Percentiles rank a stretch among this genome's conserved stretches.
phyloP scores from a whole-genome alignment of 1,140 invertebrate genomes.

The Drosophila carrolli region DNA sequence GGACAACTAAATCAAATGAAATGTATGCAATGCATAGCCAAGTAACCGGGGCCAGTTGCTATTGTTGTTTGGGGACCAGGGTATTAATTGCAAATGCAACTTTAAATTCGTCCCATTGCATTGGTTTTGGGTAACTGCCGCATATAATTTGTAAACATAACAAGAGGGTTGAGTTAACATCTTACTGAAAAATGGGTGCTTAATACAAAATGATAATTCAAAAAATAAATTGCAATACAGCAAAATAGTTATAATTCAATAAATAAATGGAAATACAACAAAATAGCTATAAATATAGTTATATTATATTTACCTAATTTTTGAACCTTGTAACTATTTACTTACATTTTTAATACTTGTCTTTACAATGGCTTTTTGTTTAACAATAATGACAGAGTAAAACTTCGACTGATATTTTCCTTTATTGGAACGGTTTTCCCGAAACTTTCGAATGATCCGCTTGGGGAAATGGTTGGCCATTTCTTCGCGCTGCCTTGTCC shows the following conservation, averaged over 20 bases:
- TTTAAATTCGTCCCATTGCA: conserved; percentile 8
- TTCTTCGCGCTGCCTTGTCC: not conserved
- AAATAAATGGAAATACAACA: not conserved
- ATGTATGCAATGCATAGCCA: conserved; percentile 46
- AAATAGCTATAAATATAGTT: too few relatives aligned
- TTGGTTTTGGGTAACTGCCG: not conserved
- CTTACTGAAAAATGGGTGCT: not conserved
- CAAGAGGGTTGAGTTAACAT: not conserved
- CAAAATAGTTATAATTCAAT: not conserved
- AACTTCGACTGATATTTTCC: too few relatives aligned
- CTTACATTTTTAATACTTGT: too few relatives aligned
- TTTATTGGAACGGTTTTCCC: not conserved
- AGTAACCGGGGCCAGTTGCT: conserved; percentile 15
- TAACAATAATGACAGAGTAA: too few relatives aligned
- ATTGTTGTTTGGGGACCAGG: conserved; percentile 15
- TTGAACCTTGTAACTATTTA: too few relatives aligned
- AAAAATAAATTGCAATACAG: not conserved
- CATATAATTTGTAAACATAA: not conserved
- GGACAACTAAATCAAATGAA: conserved; percentile 55
- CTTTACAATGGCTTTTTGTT: too few relatives aligned
- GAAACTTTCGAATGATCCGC: not conserved
- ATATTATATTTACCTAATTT: too few relatives aligned
- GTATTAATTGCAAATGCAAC: conserved; percentile 51
- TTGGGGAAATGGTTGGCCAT: not conserved
- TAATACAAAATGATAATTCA: not conserved